phyloP scores from a whole-genome alignment of 2,113 vertebrate species.

The Mus spicilegus region DNA sequence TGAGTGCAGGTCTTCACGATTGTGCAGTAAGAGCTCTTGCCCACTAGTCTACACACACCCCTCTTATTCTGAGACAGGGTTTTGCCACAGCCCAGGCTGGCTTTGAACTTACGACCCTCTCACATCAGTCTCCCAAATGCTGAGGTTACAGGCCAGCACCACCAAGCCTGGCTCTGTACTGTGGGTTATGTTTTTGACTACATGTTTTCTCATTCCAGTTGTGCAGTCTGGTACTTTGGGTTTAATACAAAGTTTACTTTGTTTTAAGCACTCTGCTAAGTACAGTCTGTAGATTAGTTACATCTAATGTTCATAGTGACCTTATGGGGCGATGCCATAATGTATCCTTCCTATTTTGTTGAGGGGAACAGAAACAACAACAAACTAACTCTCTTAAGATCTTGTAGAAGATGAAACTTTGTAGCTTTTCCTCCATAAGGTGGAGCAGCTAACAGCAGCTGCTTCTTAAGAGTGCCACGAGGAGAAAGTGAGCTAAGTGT shows the following conservation, averaged over 20 bases:
- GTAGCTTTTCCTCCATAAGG: not conserved
- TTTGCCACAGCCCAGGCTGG: not conserved
- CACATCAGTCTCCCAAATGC: not conserved
- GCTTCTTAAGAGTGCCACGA: not conserved
- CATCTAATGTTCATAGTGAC: not conserved
- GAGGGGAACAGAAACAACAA: not conserved
- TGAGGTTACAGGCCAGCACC: not conserved
- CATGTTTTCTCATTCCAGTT: not conserved
- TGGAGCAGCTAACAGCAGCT: not conserved
- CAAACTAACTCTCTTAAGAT: not conserved
- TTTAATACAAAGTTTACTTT: not conserved
- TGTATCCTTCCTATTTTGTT: not conserved
- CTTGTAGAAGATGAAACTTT: not conserved
- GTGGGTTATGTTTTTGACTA: not conserved
- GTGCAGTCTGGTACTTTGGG: not conserved
- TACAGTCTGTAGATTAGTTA: not conserved
- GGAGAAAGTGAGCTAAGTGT: not conserved
- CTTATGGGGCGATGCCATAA: not conserved
- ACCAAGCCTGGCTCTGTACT: not conserved
- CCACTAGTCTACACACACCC: not conserved
- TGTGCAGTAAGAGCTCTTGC: not conserved
- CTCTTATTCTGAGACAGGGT: not conserved
- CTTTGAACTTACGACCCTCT: not conserved
- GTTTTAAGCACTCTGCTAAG: not conserved
- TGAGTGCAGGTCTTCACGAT: not conserved